Base-by-base conservation (phyloP, 2,797 vertebrate genomes). In the Mormyrus proboscirostris region DNA sequence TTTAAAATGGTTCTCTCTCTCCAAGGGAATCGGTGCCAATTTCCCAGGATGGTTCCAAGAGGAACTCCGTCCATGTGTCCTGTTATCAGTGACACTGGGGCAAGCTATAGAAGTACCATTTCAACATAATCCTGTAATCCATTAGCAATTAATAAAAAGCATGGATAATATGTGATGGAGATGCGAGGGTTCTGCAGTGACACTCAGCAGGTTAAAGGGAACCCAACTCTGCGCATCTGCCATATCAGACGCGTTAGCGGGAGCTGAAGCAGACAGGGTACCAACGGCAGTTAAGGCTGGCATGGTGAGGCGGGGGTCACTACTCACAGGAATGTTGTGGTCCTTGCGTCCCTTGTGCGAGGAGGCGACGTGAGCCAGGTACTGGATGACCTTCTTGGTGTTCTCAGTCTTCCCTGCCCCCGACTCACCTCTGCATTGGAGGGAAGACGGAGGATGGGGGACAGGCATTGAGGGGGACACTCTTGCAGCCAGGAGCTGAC, bases 391-490 rank as follows among this genome's bases (percentile, higher is more conserved):
- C 93, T 99, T 99, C 95, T 99, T 99, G 6, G 99, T 99, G 94
- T 99, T 99, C 93, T 99, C 98, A 0, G 99, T 99, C 96, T 99
- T 99, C 91, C 99, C 99, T 0, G 99, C 99, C 93, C 99, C 99
- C 0, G 99, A 99, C 95, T 99, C 99, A 91, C 99, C 99, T 95
- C 98, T 99, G 93, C 29, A 94, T 7, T 2, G 12, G 53, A 50
- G 29, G 14, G 10, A 86, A 38, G 57, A 10, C 0, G 7, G 14
- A 47, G n/a, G 8, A 47, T 2, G 41, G n/a, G n/a, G 19, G 47
- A 57, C 51, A 41, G 50, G 41, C 44, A 22, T 38, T 38, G 65
- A 33, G 47, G 14, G 50, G 8, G 49, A 19, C 25, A 9, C 4
- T n/a, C 41, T 22, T 44, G 25, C 22, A 51, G 59, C n/a, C 88